phyloP scores from a whole-genome alignment of 2,113 vertebrate genomes.

The Trogon melanurus region DNA sequence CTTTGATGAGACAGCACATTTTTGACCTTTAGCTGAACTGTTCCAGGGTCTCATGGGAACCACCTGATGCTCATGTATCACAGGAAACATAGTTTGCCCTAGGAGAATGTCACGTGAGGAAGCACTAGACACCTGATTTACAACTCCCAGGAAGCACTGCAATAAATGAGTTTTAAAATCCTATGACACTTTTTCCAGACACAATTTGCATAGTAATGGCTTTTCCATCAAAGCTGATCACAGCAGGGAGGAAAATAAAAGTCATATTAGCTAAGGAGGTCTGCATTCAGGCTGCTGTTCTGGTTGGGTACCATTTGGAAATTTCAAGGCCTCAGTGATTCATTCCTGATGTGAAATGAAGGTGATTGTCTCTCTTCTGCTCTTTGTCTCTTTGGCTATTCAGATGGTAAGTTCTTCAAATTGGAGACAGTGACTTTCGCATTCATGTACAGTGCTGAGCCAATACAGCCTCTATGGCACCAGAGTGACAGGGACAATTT shows the following conservation, averaged over 20 bases:
- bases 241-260: background rate
- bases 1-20: background rate
- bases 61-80: background rate
- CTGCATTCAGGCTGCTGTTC: background rate
- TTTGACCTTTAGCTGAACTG: background rate
- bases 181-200: background rate
- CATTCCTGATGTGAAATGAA: background rate
- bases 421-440: background rate
- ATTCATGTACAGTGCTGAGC: background rate
- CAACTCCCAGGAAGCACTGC: background rate
- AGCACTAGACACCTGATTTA: background rate
- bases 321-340: background rate
- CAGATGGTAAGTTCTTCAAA: background rate
- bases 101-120: background rate
- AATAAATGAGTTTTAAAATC: background rate
- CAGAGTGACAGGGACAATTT: fast-evolving
- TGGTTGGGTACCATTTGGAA: background rate
- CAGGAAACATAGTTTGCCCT: background rate
- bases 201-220: background rate
- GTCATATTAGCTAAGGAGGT: background rate
- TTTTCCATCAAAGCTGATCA: background rate
- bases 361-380: background rate
- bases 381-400: background rate
- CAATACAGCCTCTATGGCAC: background rate
- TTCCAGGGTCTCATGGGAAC: background rate